Evolutionary conservation across 2,888 invertebrate species (phyloP).

Genomic region (Galeopsomyia nigrocyanea): DNA sequence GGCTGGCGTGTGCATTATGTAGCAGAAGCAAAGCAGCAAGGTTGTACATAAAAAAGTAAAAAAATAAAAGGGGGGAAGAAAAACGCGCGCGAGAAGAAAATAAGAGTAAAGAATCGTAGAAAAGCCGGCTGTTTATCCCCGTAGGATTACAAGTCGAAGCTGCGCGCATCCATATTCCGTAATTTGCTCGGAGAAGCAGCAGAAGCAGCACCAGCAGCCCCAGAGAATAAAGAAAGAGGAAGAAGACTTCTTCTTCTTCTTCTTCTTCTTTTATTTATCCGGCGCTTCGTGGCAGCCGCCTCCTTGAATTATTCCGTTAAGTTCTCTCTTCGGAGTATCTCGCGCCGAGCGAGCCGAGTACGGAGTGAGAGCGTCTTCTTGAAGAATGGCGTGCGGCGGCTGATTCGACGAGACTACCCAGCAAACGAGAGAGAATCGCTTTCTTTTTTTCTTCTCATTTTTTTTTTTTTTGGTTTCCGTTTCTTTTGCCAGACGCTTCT

Average conservation of each 20-base stretch:
- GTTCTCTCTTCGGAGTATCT: conserved; percentile 40
- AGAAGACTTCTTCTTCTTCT: neutral
- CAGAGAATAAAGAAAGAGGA: neutral
- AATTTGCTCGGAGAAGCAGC: conserved; percentile 52
- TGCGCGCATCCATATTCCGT: conserved; percentile 57
- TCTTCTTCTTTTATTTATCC: conserved; percentile 51
- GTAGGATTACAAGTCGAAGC: conserved; percentile 53
- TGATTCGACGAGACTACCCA: neutral
- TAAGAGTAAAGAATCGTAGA: conserved; percentile 38
- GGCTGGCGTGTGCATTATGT: conserved; percentile 32
- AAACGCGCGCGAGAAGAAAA: conserved; percentile 20
- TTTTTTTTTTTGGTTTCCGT: neutral
- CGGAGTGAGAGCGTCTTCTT: conserved; percentile 40
- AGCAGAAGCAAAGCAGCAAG: conserved; percentile 32
- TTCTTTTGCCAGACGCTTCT: conserved; percentile 18
- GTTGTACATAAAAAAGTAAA: conserved; percentile 40
- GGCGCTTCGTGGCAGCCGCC: conserved; percentile 36
- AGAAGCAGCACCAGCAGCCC: conserved; percentile 13
- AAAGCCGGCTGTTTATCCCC: conserved; percentile 56
- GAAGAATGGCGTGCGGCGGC: conserved; percentile 15
- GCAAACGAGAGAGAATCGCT: conserved; percentile 31
- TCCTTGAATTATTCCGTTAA: conserved; percentile 51
- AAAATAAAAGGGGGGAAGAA: conserved; percentile 29
- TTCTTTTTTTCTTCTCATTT: conserved; percentile 32
- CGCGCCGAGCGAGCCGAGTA: neutral